Conservation (phyloP, 2,797 vertebrate species). For the Pipistrellus kuhlii region DNA sequence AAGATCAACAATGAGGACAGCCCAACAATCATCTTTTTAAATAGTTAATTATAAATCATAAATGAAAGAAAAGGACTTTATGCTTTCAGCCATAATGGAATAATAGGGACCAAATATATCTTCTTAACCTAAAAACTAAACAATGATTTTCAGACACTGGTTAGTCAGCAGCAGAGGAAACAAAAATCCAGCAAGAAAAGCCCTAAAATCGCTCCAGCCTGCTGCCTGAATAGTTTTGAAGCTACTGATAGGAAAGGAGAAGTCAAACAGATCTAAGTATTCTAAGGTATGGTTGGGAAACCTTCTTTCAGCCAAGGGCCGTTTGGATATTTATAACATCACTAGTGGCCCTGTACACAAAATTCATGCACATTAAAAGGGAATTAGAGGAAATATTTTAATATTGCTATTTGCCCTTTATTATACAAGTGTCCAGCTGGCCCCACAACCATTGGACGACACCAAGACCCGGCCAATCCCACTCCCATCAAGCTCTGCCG, state of each 20-base stretch:
- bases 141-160: not conserved
- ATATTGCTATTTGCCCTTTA: no score
- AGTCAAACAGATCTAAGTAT: not conserved
- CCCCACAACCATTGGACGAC: no score
- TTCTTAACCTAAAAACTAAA: not conserved
- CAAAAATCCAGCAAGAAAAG: not conserved
- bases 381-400: no score
- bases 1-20: not conserved
- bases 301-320: no score
- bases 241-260: not conserved
- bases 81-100: not conserved
- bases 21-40: constrained; percentile 1
- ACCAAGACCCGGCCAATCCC: no score
- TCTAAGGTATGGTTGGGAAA: not conserved
- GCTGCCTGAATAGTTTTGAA: not conserved
- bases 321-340: no score
- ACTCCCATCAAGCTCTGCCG: no score
- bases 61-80: not conserved
- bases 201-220: not conserved
- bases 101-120: not conserved
- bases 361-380: no score
- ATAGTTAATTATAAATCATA: not conserved
- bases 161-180: not conserved
- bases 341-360: no score
- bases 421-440: no score